phyloP scores from a whole-genome alignment of 1,140 invertebrate species.

The Nymphalis io region DNA sequence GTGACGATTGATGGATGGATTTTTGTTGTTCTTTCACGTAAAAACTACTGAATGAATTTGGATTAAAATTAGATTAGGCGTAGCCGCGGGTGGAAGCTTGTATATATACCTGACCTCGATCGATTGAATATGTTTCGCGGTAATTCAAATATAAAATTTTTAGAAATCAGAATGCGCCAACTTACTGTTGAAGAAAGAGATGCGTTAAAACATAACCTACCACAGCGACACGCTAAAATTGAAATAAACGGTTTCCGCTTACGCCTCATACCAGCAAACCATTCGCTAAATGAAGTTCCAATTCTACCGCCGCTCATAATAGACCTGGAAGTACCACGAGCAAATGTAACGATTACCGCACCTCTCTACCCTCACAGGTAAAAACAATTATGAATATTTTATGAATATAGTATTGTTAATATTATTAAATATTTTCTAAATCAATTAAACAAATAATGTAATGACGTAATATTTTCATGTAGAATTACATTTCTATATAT shows the following conservation, averaged over 20 bases:
- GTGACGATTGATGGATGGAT: too few species aligned
- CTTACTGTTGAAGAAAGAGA: conserved; percentile 68
- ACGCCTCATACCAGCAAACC: conserved; percentile 51
- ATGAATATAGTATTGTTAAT: neutral
- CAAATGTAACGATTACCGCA: conserved; percentile 35
- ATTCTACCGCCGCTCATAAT: conserved; percentile 36
- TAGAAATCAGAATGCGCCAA: conserved; percentile 49
- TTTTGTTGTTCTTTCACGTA: too few species aligned
- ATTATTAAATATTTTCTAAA: too few species aligned
- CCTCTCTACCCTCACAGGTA: conserved; percentile 68
- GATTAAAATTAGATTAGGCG: too few species aligned
- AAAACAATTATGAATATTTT: neutral
- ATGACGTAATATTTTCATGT: too few species aligned
- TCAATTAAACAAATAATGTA: too few species aligned
- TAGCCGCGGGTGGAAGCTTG: too few species aligned
- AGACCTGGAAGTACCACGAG: conserved; percentile 43
- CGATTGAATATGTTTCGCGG: too few species aligned
- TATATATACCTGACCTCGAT: too few species aligned
- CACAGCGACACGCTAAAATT: conserved; percentile 46
- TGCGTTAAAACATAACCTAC: conserved; percentile 55
- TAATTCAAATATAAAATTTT: too few species aligned
- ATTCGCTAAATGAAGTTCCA: conserved; percentile 34
- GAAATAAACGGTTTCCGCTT: conserved; percentile 42
- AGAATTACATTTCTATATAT: too few species aligned
- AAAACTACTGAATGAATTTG: too few species aligned